phyloP scores from a whole-genome alignment of 1,140 invertebrate genomes.

The Drosophila dunni region DNA sequence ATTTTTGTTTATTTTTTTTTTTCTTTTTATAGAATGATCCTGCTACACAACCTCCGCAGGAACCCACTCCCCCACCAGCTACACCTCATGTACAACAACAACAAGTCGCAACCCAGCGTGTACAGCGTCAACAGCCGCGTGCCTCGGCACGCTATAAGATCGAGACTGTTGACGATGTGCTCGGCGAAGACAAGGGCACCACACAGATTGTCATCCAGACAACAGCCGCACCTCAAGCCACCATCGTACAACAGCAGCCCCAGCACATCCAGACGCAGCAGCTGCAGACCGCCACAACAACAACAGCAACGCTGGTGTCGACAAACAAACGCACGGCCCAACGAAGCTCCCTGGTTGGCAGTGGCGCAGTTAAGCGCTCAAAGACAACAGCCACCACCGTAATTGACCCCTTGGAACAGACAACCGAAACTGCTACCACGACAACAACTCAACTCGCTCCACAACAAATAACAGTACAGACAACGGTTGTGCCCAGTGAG shows the following conservation, averaged over 20 bases:
- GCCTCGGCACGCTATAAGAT: constrained; percentile 77
- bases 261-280: constrained; percentile 72
- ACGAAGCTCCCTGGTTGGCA: constrained; percentile 58
- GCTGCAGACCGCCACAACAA: constrained; percentile 70
- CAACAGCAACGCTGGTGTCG: constrained; percentile 78
- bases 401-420: constrained; percentile 61
- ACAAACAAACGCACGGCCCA: constrained; percentile 76
- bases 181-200: constrained; percentile 75
- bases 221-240: constrained; percentile 68
- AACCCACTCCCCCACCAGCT: constrained; percentile 71
- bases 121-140: constrained; percentile 70
- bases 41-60: constrained; percentile 67
- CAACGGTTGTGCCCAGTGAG: constrained; percentile 62
- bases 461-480: constrained; percentile 81
- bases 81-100: constrained; percentile 78
- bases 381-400: constrained; percentile 58
- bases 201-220: constrained; percentile 83
- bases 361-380: constrained; percentile 59
- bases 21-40: constrained; percentile 73
- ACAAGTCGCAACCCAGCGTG: constrained; percentile 66
- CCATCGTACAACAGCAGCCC: constrained; percentile 70
- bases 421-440: constrained; percentile 53
- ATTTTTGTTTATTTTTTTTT: not conserved
- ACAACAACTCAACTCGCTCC: constrained; percentile 56
- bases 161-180: constrained; percentile 80